Base-by-base conservation (phyloP, 1,140 invertebrate species). In the Adoxophyes honmai region DNA sequence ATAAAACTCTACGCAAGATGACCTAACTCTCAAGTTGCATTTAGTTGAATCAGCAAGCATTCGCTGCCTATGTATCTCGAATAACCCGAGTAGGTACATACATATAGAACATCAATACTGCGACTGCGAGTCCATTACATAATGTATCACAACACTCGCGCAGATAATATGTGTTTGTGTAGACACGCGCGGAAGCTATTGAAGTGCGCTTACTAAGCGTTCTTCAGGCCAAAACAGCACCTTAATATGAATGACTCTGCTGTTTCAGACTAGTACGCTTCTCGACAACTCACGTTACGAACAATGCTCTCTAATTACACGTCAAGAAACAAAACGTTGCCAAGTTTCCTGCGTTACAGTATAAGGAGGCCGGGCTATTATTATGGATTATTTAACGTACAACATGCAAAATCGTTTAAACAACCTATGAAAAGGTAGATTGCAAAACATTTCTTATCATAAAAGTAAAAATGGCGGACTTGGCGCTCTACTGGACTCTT, bases 271-370 rank as follows among this genome's bases (percentile, higher is more conserved):
- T 42, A 39, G 39, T 44, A 57, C 58, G 65, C 59, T 66, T 53
- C 54, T 53, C 39, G 54, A 63, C 60, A 62, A 64, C 66, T 74
- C 60, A 62, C 56, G 63, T 64, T 51, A 52, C 54, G 64, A 36
- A 79, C 73, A 77, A 78, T 72, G 60, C 60, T 55, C 36, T 55
- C 57, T 68, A 73, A 77, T 75, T 73, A 64, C 64, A 64, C 16
- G 60, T 53, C 62, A 57, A 62, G 56, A 37, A 65, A 52, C 55
- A 36, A 59, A 59, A 48, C 11, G 0, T 10, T 55, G 58, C 59
- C 52, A 57, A 60, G 42, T 44, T 53, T 54, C 57, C 34, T 62
- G 58, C 42, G 42, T 48, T 6, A 48, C 21, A 28, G 6, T 28
- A 28, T 6, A 28, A 28, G 21, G 21, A 28, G 21, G 21, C 21